These are phyloP conservation scores for Hypanus sabinus DNA, from an alignment of 2,113 vertebrate species.

Conservation along the genomic window DNA sequence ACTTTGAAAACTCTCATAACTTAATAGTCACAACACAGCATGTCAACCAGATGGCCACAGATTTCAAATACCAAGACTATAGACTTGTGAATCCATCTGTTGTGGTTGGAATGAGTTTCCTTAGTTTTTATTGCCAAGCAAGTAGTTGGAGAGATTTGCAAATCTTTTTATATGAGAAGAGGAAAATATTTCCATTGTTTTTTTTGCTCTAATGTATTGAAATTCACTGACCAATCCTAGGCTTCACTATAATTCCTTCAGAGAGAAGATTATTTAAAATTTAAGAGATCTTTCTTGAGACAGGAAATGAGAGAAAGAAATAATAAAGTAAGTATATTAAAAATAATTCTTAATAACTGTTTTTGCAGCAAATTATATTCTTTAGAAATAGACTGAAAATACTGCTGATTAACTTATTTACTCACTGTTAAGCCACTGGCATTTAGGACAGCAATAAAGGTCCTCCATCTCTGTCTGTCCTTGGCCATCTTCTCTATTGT, in stretches of 20 bases:
- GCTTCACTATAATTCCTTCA: neutral
- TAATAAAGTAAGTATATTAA: neutral
- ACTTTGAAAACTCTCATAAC: neutral
- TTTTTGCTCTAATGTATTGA: neutral
- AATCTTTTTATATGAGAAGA: neutral
- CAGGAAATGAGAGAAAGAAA: neutral
- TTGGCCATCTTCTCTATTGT: no score
- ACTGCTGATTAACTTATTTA: no score
- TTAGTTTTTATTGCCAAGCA: constrained; percentile 10
- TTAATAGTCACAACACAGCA: neutral
- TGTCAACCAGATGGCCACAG: constrained; percentile 12
- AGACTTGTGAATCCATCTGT: constrained; percentile 29
- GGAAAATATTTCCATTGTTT: neutral
- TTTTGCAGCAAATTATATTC: neutral
- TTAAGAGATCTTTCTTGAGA: neutral
- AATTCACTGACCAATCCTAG: neutral
- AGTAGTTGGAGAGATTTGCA: neutral
- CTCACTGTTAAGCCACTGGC: no score
- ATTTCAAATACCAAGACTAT: neutral
- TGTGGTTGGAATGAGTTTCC: neutral
- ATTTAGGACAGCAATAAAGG: no score
- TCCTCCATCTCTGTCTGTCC: no score
- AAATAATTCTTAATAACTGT: neutral
- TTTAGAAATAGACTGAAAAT: neutral
- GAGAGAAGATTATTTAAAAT: neutral